These are phyloP conservation scores for Heterochromis multidens DNA, from an alignment of 2,113 vertebrate genomes.

Conservation along the genomic window DNA sequence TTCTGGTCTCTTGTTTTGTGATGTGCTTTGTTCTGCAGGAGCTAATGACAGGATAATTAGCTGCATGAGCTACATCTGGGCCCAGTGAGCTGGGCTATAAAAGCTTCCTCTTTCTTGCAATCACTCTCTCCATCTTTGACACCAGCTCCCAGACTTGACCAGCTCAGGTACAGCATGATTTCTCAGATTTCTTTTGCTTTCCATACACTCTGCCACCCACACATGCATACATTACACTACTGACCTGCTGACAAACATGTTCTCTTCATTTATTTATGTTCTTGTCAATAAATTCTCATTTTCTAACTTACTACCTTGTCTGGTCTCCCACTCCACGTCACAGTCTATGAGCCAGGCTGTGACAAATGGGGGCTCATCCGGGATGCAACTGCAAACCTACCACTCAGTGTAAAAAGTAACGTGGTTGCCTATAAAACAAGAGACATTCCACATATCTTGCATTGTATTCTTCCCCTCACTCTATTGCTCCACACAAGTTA, in stretches of 20 bases:
- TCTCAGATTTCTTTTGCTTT: neutral
- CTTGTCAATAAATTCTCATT: neutral
- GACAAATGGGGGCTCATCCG: neutral
- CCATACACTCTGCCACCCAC: rapidly evolving
- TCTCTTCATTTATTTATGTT: rapidly evolving
- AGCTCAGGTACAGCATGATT: neutral
- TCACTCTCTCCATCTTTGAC: neutral
- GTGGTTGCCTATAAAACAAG: neutral
- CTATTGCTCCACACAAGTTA: neutral
- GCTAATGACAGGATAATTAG: neutral
- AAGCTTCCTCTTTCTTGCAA: too few species aligned
- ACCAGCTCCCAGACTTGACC: neutral
- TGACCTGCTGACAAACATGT: neutral
- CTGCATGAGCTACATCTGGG: neutral
- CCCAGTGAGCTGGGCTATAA: neutral
- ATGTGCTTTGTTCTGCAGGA: neutral
- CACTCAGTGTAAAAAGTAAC: neutral
- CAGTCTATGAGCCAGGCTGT: neutral
- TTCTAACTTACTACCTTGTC: neutral
- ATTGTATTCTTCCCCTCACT: neutral
- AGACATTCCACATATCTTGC: neutral
- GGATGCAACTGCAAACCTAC: neutral
- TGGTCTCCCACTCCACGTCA: rapidly evolving
- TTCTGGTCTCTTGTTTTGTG: neutral
- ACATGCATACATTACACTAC: neutral